phyloP scores from a whole-genome alignment of 2,797 vertebrate genomes.

The Garrulus glandarius region DNA sequence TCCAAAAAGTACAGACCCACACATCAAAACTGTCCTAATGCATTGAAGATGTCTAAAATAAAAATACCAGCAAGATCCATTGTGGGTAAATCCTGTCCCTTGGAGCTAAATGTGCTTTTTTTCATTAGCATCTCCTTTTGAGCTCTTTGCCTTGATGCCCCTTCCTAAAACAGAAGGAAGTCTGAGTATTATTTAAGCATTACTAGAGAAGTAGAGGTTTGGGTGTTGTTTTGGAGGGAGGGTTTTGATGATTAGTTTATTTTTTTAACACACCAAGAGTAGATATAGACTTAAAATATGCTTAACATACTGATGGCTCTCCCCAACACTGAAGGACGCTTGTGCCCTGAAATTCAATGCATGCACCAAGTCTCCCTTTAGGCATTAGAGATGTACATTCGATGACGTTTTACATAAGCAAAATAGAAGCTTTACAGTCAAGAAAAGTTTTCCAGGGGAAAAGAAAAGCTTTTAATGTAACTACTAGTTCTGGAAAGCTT shows the following conservation, averaged over 20 bases:
- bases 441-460: background rate
- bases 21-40: background rate
- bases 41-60: background rate
- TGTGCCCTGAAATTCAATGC: background rate
- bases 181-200: background rate
- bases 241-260: accelerated
- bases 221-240: background rate
- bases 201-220: accelerated
- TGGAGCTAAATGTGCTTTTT: background rate
- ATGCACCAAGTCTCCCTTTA: background rate
- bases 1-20: background rate
- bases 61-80: background rate
- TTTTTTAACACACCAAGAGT: background rate
- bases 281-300: background rate
- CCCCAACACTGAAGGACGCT: background rate
- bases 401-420: background rate
- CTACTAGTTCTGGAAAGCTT: background rate
- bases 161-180: background rate
- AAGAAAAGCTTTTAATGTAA: background rate
- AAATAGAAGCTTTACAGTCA: background rate
- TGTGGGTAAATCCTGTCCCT: background rate
- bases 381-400: accelerated
- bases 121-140: background rate
- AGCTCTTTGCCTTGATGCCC: background rate
- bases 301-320: background rate